Conservation (phyloP, 2,113 vertebrate genomes). For the Serilophus lunatus region DNA sequence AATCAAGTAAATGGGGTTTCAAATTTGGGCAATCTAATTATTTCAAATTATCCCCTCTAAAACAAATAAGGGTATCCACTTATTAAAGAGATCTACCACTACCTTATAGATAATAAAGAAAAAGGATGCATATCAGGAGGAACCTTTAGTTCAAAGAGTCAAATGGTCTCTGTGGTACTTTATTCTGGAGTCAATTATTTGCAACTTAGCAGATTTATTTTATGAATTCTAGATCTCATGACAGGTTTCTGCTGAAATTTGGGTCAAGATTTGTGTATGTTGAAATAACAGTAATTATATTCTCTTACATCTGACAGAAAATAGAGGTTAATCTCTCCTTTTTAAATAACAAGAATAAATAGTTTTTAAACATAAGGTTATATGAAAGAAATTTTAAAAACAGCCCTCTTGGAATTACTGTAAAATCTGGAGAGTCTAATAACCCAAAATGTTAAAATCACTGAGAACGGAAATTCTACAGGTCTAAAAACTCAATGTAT, state of each 20-base stretch:
- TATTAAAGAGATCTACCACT: background rate
- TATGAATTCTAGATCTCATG: background rate
- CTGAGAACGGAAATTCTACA: background rate
- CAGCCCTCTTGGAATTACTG: background rate
- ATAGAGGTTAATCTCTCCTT: background rate
- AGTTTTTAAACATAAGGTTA: background rate
- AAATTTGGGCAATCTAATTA: background rate
- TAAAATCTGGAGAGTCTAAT: background rate
- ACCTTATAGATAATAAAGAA: background rate
- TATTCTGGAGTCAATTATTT: background rate
- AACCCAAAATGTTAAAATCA: background rate
- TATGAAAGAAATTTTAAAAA: background rate
- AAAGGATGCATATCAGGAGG: background rate
- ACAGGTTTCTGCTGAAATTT: background rate
- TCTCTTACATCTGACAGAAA: background rate
- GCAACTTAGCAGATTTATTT: background rate
- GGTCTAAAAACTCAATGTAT: background rate
- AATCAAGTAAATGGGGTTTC: background rate
- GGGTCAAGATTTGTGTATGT: background rate
- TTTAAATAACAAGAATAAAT: background rate
- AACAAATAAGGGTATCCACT: background rate
- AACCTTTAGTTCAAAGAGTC: background rate
- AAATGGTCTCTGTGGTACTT: background rate
- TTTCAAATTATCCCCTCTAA: background rate
- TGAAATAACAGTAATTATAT: background rate